These are phyloP conservation scores for Antheraea assamensis DNA, from an alignment of 2,888 invertebrate genomes.

Conservation along the genomic window DNA sequence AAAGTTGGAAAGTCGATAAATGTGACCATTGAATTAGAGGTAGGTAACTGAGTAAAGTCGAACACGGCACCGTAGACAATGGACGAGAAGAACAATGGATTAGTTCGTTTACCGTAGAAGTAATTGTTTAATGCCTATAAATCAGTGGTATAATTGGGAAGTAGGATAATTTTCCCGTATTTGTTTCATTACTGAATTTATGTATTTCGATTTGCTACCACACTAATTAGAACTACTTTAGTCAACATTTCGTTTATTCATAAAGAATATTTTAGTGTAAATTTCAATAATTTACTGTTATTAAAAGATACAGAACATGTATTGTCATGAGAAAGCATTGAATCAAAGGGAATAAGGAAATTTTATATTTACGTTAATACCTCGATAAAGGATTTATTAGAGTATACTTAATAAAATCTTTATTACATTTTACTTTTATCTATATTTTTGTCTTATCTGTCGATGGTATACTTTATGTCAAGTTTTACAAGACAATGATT, in stretches of 20 bases:
- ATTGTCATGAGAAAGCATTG: too few species aligned
- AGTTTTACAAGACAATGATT: not conserved
- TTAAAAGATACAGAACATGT: too few species aligned
- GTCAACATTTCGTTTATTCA: not conserved
- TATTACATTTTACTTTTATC: not conserved
- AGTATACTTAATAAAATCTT: not conserved
- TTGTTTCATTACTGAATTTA: not conserved
- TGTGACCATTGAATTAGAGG: not conserved
- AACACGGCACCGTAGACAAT: slow-evolving; percentile 1
- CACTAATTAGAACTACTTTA: not conserved
- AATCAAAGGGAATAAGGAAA: too few species aligned
- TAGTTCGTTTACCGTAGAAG: not conserved
- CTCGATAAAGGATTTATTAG: too few species aligned
- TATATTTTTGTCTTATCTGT: not conserved
- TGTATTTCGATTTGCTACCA: not conserved
- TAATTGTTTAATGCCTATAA: not conserved
- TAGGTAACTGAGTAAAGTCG: not conserved
- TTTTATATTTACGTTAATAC: too few species aligned
- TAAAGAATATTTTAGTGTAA: too few species aligned
- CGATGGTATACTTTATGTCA: not conserved
- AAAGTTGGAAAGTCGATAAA: slow-evolving; percentile 6
- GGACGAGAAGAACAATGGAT: not conserved
- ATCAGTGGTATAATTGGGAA: not conserved
- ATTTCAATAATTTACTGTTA: too few species aligned
- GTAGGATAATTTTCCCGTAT: not conserved